Evolutionary conservation across 1,140 invertebrate genomes (phyloP), one percentile per base, ranked within the genome.

Genomic region (Melanaphis sacchari): DNA sequence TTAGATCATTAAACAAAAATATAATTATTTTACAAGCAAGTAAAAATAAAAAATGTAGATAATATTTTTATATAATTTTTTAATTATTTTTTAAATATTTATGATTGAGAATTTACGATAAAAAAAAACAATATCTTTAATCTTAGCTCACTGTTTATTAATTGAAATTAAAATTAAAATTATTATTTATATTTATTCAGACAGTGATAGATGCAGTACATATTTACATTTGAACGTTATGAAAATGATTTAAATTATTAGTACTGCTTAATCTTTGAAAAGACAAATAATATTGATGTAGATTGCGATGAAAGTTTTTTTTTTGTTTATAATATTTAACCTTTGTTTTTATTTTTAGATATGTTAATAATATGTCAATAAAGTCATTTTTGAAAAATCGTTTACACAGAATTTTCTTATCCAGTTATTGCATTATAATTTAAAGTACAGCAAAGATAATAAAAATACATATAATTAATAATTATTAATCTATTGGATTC

Each of bases 311-410:
- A 38, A 26, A 84, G 26, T 84, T 46, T 43, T 43, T 43, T 85
- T 31, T 18, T n/a, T 31, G 40, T 85, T 43, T 49, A 7, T 46
- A 87, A n/a, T 87, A n/a, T n/a, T 66, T n/a, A 66, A 66, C 31
- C 24, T 87, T 87, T 21, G 31, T 87, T 40, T 87, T 15, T 22
- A 46, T 49, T 43, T 46, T 46, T 36, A 18, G 31, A 49, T 88
- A 85, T 6, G 36, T 87, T 87, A 76, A n/a, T n/a, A n/a, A 36
- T 66, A 66, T 76, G 15, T 1, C 59, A 76, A 87, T 87, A 46
- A 22, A 46, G 85, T 88, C 49, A 49, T n/a, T 88, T 88, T 88
- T 46, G 31, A 43, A 88, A 88, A 46, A 46, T 88, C 21, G 36
- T 88, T 22, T 88, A n/a, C 21, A n/a, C 7, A 49, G 18, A n/a